These are phyloP conservation scores for Gryon sp. DNA, from an alignment of 1,140 invertebrate genomes.

Conservation along the genomic window DNA sequence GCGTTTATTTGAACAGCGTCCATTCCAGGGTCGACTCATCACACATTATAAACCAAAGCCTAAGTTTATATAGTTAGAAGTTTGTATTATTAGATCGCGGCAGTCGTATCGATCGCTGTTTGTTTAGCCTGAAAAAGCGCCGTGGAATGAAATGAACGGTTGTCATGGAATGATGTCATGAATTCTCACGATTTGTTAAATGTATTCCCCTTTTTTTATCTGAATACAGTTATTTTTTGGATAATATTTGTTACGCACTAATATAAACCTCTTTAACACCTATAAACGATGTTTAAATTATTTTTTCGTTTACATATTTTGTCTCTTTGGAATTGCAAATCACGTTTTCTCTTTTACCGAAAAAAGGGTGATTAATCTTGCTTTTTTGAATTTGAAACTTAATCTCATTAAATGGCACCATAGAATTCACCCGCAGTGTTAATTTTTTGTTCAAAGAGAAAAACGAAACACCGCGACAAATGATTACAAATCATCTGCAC, in stretches of 20 bases:
- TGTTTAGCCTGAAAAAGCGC: slow-evolving; percentile 76
- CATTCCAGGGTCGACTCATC: slow-evolving; percentile 36
- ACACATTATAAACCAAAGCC: slow-evolving; percentile 59
- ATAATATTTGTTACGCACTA: slow-evolving; percentile 9
- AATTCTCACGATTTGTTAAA: slow-evolving; percentile 65
- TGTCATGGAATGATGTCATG: slow-evolving; percentile 80
- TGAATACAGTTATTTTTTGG: slow-evolving; percentile 11
- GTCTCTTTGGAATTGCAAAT: slow-evolving; percentile 50
- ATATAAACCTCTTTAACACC: not conserved
- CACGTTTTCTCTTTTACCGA: slow-evolving; percentile 16
- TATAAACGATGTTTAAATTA: slow-evolving; percentile 2
- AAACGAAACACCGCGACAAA: not conserved
- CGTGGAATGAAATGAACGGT: slow-evolving; percentile 74
- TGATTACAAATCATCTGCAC: too few species aligned
- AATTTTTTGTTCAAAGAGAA: slow-evolving; percentile 3
- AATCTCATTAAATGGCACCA: slow-evolving; percentile 21
- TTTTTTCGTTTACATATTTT: too few species aligned
- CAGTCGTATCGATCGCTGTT: slow-evolving; percentile 62
- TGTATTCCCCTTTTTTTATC: slow-evolving; percentile 38
- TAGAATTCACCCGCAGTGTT: slow-evolving; percentile 1
- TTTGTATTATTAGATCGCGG: slow-evolving; percentile 71
- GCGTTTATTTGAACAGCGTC: slow-evolving; percentile 68
- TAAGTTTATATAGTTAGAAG: slow-evolving; percentile 64
- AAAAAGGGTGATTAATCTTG: not conserved
- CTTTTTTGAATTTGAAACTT: not conserved